A percentile compares a stretch with the other conserved stretches of the same genome.
Evolutionary conservation across 1,140 invertebrate species (phyloP).

Genomic region (Bombus ignitus): DNA sequence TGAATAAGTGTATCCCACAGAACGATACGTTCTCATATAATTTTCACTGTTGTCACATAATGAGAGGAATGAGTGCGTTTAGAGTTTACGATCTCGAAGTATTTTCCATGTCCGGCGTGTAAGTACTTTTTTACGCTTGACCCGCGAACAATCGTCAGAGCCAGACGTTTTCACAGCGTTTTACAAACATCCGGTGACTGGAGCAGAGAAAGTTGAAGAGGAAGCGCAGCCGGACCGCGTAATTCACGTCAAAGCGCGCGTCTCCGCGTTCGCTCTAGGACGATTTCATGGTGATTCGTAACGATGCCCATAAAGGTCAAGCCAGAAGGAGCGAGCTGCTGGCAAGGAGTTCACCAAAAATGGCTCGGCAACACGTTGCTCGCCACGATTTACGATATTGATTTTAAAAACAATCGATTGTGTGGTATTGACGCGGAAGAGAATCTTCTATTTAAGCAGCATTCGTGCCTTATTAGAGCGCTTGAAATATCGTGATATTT

Average conservation of each 20-base stretch:
- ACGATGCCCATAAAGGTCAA: conserved; percentile 66
- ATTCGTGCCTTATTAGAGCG: background rate
- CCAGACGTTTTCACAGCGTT: conserved; percentile 35
- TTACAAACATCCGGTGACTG: conserved; percentile 33
- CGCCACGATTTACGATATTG: conserved; percentile 55
- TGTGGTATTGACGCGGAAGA: conserved; percentile 13
- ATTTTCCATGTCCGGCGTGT: background rate
- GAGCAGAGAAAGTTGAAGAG: conserved; percentile 48
- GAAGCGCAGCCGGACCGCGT: conserved; percentile 31
- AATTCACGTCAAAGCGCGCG: conserved; percentile 50
- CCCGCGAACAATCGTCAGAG: conserved; percentile 10
- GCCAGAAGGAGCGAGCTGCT: background rate
- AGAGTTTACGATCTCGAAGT: background rate
- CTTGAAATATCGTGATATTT: too few species aligned
- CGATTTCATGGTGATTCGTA: conserved; percentile 66
- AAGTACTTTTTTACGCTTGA: conserved; percentile 22
- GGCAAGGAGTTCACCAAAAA: conserved; percentile 48
- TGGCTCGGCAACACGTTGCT: conserved; percentile 19
- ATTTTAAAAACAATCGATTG: conserved; percentile 43
- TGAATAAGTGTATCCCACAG: too few species aligned
- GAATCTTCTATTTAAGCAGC: background rate
- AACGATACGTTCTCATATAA: too few species aligned
- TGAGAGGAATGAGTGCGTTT: background rate
- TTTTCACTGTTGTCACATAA: background rate
- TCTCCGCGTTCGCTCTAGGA: conserved; percentile 16